Percentiles rank a stretch among this genome's conserved stretches.
Conservation (phyloP, 2,113 vertebrate species). For the Semnornis frantzii region DNA sequence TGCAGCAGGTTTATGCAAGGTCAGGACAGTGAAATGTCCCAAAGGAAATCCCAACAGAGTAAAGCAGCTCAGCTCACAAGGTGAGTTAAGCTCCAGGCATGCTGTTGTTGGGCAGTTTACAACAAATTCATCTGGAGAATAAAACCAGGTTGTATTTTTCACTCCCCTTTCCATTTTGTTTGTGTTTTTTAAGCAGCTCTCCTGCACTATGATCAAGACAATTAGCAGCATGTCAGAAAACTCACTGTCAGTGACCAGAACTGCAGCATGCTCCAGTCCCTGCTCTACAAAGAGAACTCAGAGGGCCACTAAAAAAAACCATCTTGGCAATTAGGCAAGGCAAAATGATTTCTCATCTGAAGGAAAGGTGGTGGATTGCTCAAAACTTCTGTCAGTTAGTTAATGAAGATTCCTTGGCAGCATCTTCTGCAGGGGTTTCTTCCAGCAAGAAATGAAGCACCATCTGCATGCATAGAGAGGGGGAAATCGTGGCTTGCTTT, state of each 20-base stretch:
- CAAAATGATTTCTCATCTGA: neutral
- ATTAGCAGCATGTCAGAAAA: neutral
- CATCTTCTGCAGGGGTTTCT: neutral
- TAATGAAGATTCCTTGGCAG: neutral
- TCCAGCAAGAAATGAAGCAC: neutral
- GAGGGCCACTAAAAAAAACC: neutral
- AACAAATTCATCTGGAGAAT: neutral
- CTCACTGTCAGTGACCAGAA: neutral
- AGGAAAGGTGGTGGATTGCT: neutral
- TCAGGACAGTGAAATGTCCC: neutral
- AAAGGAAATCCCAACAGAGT: neutral
- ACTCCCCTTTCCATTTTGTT: neutral
- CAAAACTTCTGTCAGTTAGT: neutral
- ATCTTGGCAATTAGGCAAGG: neutral
- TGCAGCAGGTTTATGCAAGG: neutral
- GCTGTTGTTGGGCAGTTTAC: neutral
- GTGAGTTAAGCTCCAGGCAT: neutral
- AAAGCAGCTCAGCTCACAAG: neutral
- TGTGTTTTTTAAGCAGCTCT: neutral
- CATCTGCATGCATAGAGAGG: neutral
- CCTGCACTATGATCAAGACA: neutral
- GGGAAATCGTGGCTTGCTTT: neutral
- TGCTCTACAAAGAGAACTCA: neutral
- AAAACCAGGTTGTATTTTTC: neutral
- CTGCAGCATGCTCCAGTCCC: rapidly evolving